A percentile compares a stretch with the other conserved stretches of the same genome.
These are phyloP conservation scores for Drosophila limbata DNA, from an alignment of 2,888 invertebrate genomes.

Conservation along the genomic window DNA sequence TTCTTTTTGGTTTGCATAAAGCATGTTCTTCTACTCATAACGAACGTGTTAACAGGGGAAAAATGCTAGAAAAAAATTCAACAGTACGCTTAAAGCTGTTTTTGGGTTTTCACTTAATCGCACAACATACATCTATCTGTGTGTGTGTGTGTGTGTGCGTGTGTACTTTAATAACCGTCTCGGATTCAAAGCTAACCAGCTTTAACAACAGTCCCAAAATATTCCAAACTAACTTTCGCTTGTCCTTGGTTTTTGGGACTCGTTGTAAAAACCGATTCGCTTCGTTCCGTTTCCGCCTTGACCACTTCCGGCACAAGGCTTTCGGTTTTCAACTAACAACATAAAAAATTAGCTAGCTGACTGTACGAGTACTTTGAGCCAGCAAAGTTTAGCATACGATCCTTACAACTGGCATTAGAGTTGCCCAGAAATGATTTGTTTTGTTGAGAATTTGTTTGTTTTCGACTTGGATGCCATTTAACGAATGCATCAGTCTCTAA, in stretches of 20 bases:
- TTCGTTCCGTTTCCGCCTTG: constrained; percentile 17
- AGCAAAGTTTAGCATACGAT: constrained; percentile 49
- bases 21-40: constrained; percentile 60
- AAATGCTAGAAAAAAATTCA: constrained; percentile 68
- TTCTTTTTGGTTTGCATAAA: constrained; percentile 29
- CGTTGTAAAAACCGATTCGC: constrained; percentile 27
- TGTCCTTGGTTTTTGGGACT: constrained; percentile 3
- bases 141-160: constrained; percentile 22
- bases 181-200: constrained; percentile 9
- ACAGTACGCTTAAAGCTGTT: constrained; percentile 76
- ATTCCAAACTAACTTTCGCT: not conserved
- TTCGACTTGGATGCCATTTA: constrained; percentile 27
- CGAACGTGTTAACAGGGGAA: constrained; percentile 69
- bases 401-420: constrained; percentile 32
- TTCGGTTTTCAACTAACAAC: constrained; percentile 45
- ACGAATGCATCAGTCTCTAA: constrained; percentile 17
- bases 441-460: constrained; percentile 32
- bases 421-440: constrained; percentile 52
- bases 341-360: constrained; percentile 56
- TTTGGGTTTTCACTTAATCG: constrained; percentile 38
- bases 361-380: constrained; percentile 44
- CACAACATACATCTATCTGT: constrained; percentile 24
- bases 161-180: constrained; percentile 38
- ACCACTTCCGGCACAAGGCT: constrained; percentile 10
- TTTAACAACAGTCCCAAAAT: constrained; percentile 19